Base-by-base conservation (phyloP, 2,888 invertebrate species). In the Idaea biselata region DNA sequence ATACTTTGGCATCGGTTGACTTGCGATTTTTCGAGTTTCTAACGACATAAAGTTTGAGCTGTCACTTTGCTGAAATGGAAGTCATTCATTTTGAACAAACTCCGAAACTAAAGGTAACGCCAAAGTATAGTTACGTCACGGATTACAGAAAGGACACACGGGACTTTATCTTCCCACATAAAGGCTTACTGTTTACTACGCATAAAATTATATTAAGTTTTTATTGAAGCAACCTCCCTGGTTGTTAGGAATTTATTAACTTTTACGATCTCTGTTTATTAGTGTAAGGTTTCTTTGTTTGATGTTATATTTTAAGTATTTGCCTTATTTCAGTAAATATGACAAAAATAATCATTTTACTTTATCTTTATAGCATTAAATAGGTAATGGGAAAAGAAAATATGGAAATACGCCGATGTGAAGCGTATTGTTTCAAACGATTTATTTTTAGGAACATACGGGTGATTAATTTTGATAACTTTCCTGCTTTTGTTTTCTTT, bases 31-130 rank as follows among this genome's bases (percentile, higher is more conserved):
- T 73, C 71, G 67, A 83, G 80, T 79, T 80, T 77, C 76, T 81
- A 84, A 84, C 83, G 81, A 82, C 75, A 74, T 71, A 73, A 76
- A 80, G 75, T 83, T 83, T 71, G 74, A 76, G 78, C 83, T 86
- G 86, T 86, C 85, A 84, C 82, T 81, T 73, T 69, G 72, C 68
- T 77, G 73, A 81, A 87, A 86, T 83, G 80, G 81, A 80, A 82
- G 84, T 86, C 81, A 84, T 88, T 87, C 83, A 80, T 87, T 86
- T 86, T 79, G 81, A 83, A 82, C 78, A 80, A 85, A 79, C 44
- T 83, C 79, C 74, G 79, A 80, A 84, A 86, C 86, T 85, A 85
- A 84, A 80, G 76, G 81, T 78, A 77, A 82, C 83, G 80, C 82
- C 80, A 75, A 80, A 79, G 74, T 75, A 79, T 80, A 83, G 85